phyloP scores from a whole-genome alignment of 2,888 invertebrate genomes.

The Lasioglossum marginatum region DNA sequence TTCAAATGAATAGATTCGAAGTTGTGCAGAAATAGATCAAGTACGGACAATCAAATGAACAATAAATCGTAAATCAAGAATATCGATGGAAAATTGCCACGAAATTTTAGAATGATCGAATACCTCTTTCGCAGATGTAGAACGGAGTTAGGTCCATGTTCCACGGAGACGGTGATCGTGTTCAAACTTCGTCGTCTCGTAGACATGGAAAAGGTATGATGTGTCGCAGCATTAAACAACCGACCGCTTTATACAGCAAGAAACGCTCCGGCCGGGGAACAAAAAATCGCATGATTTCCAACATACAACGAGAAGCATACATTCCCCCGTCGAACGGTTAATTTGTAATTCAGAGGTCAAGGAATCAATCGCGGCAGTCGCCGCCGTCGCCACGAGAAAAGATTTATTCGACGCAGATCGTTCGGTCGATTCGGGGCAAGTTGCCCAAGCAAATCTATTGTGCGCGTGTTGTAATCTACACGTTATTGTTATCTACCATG shows the following conservation, averaged over 20 bases:
- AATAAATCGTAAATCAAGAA: background rate
- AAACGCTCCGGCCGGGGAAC: slow-evolving; percentile 12
- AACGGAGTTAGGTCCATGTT: background rate
- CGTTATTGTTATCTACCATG: background rate
- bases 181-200: background rate
- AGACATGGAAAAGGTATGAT: slow-evolving; percentile 32
- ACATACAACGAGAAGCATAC: background rate
- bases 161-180: background rate
- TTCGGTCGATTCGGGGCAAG: slow-evolving; percentile 21
- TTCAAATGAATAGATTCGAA: background rate
- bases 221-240: slow-evolving; percentile 34
- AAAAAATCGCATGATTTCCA: slow-evolving; percentile 24
- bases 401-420: slow-evolving; percentile 41
- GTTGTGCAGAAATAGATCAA: no score
- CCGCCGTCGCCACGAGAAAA: background rate
- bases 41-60: background rate
- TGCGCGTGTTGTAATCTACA: background rate
- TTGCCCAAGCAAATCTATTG: slow-evolving; percentile 21
- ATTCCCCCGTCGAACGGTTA: background rate
- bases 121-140: background rate
- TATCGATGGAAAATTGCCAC: background rate
- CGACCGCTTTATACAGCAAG: slow-evolving; percentile 33
- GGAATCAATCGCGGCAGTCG: slow-evolving; percentile 33
- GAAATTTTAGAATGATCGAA: background rate
- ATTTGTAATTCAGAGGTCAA: slow-evolving; percentile 56